Conservation (phyloP, 2,888 invertebrate genomes). For the Thereva nobilitata region DNA sequence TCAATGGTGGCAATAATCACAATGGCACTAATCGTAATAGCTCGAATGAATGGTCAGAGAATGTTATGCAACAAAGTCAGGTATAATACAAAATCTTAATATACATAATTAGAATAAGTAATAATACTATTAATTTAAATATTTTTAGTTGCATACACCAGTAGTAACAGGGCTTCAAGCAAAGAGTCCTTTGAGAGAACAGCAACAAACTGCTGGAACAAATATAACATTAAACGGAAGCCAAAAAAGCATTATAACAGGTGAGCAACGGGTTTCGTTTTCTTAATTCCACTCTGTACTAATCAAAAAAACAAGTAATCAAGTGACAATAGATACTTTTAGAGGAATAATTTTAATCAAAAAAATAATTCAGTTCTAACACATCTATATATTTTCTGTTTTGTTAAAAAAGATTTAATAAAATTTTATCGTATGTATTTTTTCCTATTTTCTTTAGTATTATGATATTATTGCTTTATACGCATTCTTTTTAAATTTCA, state of each 20-base stretch:
- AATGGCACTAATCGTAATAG: conserved; percentile 41
- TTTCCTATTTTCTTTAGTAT: too few relatives aligned
- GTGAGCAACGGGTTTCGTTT: conserved; percentile 34
- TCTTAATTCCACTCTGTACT: neutral
- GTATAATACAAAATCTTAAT: conserved; percentile 3
- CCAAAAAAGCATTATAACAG: conserved; percentile 44
- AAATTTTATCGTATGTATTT: too few relatives aligned
- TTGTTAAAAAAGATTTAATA: too few relatives aligned
- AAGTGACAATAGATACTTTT: too few relatives aligned
- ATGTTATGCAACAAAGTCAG: conserved; percentile 47
- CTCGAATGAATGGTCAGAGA: conserved; percentile 53
- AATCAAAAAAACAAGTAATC: too few relatives aligned
- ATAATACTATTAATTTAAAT: conserved; percentile 15
- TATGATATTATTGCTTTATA: too few relatives aligned
- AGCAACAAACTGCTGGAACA: conserved; percentile 49
- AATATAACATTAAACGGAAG: conserved; percentile 44
- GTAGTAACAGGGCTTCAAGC: conserved; percentile 44
- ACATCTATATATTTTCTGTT: too few relatives aligned
- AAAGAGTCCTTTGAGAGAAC: conserved; percentile 60
- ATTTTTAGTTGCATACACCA: conserved; percentile 40
- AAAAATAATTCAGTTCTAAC: too few relatives aligned
- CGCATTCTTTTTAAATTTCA: too few relatives aligned
- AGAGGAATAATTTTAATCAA: too few relatives aligned
- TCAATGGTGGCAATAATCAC: conserved; percentile 43
- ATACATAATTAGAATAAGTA: neutral